These are phyloP conservation scores for Cydia amplana DNA, from an alignment of 1,140 invertebrate species.

Conservation along the genomic window DNA sequence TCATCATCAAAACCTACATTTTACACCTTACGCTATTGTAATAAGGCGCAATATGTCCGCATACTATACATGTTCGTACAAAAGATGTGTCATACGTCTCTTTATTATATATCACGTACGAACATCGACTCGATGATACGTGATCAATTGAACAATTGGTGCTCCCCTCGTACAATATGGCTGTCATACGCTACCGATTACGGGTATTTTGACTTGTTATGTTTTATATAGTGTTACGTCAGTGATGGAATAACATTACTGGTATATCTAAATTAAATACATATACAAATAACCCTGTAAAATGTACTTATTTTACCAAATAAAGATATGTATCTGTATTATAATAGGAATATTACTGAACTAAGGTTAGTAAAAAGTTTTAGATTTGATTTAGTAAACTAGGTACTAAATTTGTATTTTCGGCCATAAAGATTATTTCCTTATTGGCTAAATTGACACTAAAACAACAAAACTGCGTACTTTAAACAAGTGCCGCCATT, in stretches of 20 bases:
- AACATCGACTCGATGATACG: slow-evolving; percentile 52
- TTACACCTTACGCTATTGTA: not conserved
- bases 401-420: not conserved
- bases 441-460: not conserved
- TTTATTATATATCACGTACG: slow-evolving; percentile 35
- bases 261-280: too few species aligned
- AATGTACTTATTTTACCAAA: too few species aligned
- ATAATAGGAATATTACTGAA: too few species aligned
- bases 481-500: slow-evolving; percentile 11
- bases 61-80: not conserved
- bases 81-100: slow-evolving; percentile 59
- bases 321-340: too few species aligned
- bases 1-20: not conserved
- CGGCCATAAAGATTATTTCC: not conserved
- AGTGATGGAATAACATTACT: too few species aligned
- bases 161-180: slow-evolving; percentile 34
- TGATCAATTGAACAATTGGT: slow-evolving; percentile 60
- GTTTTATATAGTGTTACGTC: not conserved
- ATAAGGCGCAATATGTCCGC: not conserved
- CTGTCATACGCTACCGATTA: slow-evolving; percentile 20
- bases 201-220: slow-evolving; percentile 14
- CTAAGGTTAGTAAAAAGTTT: too few species aligned
- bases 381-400: not conserved
- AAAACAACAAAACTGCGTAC: not conserved
- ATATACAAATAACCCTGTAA: too few species aligned